phyloP scores from a whole-genome alignment of 2,113 vertebrate species.

The Grammomys dolichurus region DNA sequence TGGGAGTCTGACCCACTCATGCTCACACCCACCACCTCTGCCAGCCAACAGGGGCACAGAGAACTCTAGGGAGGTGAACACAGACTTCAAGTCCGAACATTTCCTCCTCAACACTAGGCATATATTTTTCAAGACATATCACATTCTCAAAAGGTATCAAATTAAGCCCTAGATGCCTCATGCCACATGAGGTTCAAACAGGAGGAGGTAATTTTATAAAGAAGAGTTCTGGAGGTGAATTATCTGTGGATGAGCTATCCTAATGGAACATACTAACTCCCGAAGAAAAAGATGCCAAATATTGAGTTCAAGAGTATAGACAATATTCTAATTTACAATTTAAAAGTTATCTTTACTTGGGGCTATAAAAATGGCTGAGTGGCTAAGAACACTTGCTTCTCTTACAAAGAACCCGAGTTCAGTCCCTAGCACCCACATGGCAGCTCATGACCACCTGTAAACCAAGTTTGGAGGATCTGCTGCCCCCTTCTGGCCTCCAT shows the following conservation, averaged over 20 bases:
- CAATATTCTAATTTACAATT: not conserved
- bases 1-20: accelerated
- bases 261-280: too few relatives aligned
- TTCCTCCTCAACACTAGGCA: not conserved
- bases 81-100: not conserved
- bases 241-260: not conserved
- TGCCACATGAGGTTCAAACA: too few relatives aligned
- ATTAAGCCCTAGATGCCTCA: not conserved
- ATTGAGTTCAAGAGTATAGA: not conserved
- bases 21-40: not conserved
- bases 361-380: not conserved
- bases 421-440: not conserved
- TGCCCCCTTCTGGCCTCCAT: not conserved
- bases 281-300: not conserved
- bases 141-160: not conserved
- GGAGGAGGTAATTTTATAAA: not conserved
- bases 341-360: not conserved
- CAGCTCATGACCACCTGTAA: not conserved
- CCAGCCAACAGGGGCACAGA: accelerated
- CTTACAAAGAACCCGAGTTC: not conserved
- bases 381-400: not conserved
- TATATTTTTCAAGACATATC: not conserved
- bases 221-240: not conserved
- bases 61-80: not conserved
- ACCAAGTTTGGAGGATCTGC: not conserved